These are phyloP conservation scores for Rana temporaria DNA, from an alignment of 2,113 vertebrate genomes.

Conservation along the genomic window DNA sequence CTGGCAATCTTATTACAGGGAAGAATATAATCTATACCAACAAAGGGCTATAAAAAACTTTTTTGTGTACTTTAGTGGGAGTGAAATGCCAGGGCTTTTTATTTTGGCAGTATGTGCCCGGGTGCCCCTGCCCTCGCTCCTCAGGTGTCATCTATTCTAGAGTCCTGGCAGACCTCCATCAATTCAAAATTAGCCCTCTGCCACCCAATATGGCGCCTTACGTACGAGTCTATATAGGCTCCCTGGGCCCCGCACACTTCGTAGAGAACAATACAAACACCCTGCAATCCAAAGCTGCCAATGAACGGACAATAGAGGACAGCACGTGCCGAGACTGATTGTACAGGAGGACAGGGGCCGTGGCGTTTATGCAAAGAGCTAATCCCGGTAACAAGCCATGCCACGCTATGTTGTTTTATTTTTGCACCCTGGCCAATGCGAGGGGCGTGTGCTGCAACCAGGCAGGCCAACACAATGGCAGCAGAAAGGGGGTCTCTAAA, in stretches of 20 bases:
- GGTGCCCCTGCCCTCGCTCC: slow-evolving; percentile 21
- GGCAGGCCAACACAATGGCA: slow-evolving; percentile 27
- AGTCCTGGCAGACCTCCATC: slow-evolving; percentile 44
- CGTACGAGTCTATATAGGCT: not conserved
- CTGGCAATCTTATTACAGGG: slow-evolving; percentile 43
- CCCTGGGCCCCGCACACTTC: slow-evolving; percentile 20
- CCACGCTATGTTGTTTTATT: slow-evolving; percentile 24
- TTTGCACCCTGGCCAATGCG: not conserved
- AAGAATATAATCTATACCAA: slow-evolving; percentile 38
- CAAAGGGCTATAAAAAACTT: slow-evolving; percentile 32
- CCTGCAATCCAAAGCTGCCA: slow-evolving; percentile 1
- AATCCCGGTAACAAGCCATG: slow-evolving; percentile 38
- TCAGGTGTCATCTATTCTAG: slow-evolving; percentile 41
- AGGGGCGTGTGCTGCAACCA: slow-evolving; percentile 21
- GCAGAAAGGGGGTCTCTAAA: slow-evolving; percentile 1
- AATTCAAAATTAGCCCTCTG: slow-evolving; percentile 42
- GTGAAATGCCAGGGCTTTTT: slow-evolving; percentile 43
- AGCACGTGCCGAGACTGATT: slow-evolving; percentile 41
- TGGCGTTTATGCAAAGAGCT: slow-evolving; percentile 28
- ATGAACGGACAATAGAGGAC: slow-evolving; percentile 17
- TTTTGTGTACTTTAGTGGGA: slow-evolving; percentile 47
- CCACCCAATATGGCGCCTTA: slow-evolving; percentile 47
- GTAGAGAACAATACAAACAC: slow-evolving; percentile 27
- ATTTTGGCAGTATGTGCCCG: slow-evolving; percentile 4
- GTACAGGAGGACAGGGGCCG: slow-evolving; percentile 8